Conservation (phyloP, 2,888 invertebrate genomes). For the Lymantria dispar region DNA sequence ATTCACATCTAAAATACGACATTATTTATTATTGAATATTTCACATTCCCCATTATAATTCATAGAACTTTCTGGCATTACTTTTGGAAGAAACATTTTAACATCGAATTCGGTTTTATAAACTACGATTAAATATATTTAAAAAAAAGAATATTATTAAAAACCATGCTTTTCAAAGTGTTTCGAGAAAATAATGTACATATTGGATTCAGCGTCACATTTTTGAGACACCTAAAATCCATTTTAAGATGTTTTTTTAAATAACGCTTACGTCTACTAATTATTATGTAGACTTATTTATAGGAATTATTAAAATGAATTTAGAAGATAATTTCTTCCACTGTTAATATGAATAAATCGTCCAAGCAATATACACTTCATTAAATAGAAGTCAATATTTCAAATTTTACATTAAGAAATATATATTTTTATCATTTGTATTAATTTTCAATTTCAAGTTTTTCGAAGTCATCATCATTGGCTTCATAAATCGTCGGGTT, state of each 20-base stretch:
- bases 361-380: conserved; percentile 29
- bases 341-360: conserved; percentile 27
- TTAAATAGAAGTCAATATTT: conserved; percentile 29
- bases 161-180: conserved; percentile 34
- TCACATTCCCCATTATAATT: conserved; percentile 45
- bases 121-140: conserved; percentile 41
- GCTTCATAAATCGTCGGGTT: neutral
- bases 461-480: conserved; percentile 18
- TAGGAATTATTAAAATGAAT: conserved; percentile 32
- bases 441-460: conserved; percentile 13
- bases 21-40: conserved; percentile 43
- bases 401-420: conserved; percentile 30
- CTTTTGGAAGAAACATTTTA: conserved; percentile 69
- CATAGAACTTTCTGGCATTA: conserved; percentile 73
- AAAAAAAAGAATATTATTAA: conserved; percentile 14
- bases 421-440: conserved; percentile 24
- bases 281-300: conserved; percentile 28
- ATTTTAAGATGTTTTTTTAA: conserved; percentile 26
- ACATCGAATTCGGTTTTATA: conserved; percentile 70
- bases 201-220: conserved; percentile 7
- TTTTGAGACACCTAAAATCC: neutral
- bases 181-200: conserved; percentile 10
- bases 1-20: conserved; percentile 35
- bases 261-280: conserved; percentile 32
- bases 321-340: conserved; percentile 24